Evolutionary conservation across 2,888 invertebrate genomes (phyloP).

Genomic region (Drosophila glabriapex): DNA sequence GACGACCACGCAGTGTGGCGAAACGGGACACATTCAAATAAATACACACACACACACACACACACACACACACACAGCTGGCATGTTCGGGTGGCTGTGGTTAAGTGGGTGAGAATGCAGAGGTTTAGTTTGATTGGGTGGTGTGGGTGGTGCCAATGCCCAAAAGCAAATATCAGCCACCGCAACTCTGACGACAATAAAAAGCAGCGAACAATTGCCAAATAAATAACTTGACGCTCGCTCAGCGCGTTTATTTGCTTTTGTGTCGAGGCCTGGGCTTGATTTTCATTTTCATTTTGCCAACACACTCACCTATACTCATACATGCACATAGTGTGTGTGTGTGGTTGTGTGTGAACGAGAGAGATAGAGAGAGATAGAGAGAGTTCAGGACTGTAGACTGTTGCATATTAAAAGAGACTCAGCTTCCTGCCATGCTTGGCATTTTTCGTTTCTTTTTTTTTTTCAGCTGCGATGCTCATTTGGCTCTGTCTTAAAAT

Average conservation of each 20-base stretch:
- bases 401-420: constrained; percentile 77
- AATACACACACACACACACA: constrained; percentile 2
- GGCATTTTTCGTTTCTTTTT: constrained; percentile 22
- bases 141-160: constrained; percentile 47
- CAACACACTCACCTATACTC: constrained; percentile 23
- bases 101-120: constrained; percentile 1
- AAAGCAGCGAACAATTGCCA: constrained; percentile 77
- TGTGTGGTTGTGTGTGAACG: background rate
- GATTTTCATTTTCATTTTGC: constrained; percentile 75
- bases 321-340: background rate
- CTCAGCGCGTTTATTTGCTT: constrained; percentile 73
- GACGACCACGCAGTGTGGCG: constrained; percentile 32
- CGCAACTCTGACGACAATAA: constrained; percentile 73
- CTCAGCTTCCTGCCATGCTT: constrained; percentile 64
- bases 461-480: constrained; percentile 52
- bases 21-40: constrained; percentile 38
- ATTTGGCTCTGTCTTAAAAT: constrained; percentile 58
- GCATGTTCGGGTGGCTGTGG: constrained; percentile 2
- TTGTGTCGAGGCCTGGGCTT: constrained; percentile 61
- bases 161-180: constrained; percentile 70
- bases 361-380: background rate
- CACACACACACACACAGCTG: constrained; percentile 9
- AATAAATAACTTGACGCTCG: constrained; percentile 79
- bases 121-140: constrained; percentile 12
- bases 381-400: constrained; percentile 24